Conservation (phyloP, 2,113 vertebrate species). For the Trichechus manatus region DNA sequence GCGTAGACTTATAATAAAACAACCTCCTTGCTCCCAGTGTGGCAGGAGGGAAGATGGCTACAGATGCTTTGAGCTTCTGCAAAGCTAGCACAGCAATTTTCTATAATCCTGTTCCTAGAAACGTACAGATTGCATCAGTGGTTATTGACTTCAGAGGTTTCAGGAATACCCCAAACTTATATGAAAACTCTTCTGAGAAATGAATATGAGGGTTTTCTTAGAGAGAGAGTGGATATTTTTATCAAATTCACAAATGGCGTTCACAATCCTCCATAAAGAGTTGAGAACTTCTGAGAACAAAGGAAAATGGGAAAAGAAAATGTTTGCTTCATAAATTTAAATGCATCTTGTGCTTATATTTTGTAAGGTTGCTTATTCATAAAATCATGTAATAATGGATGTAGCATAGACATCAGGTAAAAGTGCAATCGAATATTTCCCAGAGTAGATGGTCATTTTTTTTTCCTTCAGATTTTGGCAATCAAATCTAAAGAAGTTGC, state of each 20-base stretch:
- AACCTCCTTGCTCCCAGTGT: background rate
- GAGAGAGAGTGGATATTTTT: background rate
- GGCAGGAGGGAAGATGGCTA: background rate
- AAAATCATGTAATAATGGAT: background rate
- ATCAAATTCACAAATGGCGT: background rate
- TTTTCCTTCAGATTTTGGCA: background rate
- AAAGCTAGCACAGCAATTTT: background rate
- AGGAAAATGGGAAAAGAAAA: background rate
- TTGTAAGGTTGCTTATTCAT: background rate
- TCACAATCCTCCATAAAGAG: background rate
- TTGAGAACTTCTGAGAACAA: background rate
- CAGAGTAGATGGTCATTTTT: background rate
- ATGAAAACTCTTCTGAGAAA: background rate
- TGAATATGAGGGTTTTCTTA: background rate
- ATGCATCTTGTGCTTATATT: background rate
- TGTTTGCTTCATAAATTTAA: background rate
- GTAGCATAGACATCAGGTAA: background rate
- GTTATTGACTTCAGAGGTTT: background rate
- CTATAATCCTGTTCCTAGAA: background rate
- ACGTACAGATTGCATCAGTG: background rate
- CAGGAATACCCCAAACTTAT: background rate
- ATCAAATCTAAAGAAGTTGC: background rate
- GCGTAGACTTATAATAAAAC: background rate
- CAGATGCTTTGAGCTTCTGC: background rate
- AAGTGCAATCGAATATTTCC: background rate